Percentiles rank a stretch among this genome's conserved stretches.
Evolutionary conservation across 1,140 invertebrate species (phyloP).

Genomic region (Pteromalus puparum): DNA sequence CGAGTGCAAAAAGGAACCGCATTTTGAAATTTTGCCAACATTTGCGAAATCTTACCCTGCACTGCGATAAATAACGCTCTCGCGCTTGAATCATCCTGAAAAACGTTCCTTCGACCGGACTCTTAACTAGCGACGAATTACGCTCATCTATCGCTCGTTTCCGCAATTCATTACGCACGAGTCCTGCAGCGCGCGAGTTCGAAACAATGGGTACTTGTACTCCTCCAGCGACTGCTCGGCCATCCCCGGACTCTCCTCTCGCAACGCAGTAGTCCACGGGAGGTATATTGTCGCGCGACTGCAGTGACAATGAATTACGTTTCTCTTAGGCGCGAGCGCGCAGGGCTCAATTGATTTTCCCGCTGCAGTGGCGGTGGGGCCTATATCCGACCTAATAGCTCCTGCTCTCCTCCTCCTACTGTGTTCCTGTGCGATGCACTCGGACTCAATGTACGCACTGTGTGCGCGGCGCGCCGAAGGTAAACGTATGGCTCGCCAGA

Average conservation of each 20-base stretch:
- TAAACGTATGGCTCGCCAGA: background rate
- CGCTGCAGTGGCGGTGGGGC: background rate
- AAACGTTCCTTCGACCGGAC: no score
- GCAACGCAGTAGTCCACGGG: background rate
- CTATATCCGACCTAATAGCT: conserved; percentile 38
- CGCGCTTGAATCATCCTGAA: no score
- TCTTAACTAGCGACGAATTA: background rate
- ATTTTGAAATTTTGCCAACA: no score
- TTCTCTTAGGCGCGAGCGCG: conserved; percentile 16
- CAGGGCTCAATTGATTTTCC: conserved; percentile 41
- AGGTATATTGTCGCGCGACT: background rate
- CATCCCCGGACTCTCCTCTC: no score
- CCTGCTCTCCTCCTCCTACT: background rate
- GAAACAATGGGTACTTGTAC: background rate
- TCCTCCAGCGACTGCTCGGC: background rate
- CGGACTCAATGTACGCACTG: conserved; percentile 15
- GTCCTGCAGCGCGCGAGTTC: background rate
- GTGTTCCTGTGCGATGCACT: background rate
- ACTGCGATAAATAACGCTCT: no score
- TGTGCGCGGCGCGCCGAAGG: background rate
- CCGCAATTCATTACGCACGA: background rate
- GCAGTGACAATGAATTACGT: conserved; percentile 29
- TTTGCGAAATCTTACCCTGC: background rate
- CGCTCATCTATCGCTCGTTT: background rate
- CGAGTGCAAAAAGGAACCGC: background rate